Evolutionary conservation across 35 echinoderm and acorn worm genomes (phyloP).

Genomic region (Patiria miniata): DNA sequence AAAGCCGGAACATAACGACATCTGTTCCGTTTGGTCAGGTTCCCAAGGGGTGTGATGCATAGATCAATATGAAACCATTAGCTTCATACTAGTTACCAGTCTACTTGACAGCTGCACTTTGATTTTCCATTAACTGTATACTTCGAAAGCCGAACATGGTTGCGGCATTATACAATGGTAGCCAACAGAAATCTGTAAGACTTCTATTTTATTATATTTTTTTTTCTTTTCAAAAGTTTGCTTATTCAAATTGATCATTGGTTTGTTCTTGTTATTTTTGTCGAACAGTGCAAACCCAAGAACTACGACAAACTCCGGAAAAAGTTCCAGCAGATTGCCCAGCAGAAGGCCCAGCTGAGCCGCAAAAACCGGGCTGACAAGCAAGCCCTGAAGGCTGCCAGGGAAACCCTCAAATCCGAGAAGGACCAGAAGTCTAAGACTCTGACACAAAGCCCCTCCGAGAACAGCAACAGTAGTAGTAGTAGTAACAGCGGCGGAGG

Average conservation of each 20-base stretch:
- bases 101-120: too few species aligned
- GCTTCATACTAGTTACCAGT: too few species aligned
- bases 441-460: conserved; percentile 7
- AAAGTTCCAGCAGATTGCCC: conserved; percentile 97
- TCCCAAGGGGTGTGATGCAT: too few species aligned
- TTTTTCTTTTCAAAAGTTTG: background rate
- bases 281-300: conserved; percentile 93
- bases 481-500: background rate
- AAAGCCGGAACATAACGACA: too few species aligned
- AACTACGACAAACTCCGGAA: conserved; percentile 98
- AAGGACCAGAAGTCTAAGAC: conserved; percentile 57
- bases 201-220: background rate
- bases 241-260: background rate
- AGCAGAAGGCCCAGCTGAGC: conserved; percentile 92
- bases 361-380: conserved; percentile 92
- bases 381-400: conserved; percentile 87
- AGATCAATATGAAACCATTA: too few species aligned
- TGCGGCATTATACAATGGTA: too few species aligned
- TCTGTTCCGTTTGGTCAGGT: too few species aligned
- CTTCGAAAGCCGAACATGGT: too few species aligned
- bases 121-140: too few species aligned
- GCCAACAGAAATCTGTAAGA: too few species aligned
- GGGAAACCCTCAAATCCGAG: conserved; percentile 85
- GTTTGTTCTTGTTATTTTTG: background rate
- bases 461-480: background rate